Conservation (phyloP, 1,140 invertebrate species). For the Pentalonia nigronervosa region DNA sequence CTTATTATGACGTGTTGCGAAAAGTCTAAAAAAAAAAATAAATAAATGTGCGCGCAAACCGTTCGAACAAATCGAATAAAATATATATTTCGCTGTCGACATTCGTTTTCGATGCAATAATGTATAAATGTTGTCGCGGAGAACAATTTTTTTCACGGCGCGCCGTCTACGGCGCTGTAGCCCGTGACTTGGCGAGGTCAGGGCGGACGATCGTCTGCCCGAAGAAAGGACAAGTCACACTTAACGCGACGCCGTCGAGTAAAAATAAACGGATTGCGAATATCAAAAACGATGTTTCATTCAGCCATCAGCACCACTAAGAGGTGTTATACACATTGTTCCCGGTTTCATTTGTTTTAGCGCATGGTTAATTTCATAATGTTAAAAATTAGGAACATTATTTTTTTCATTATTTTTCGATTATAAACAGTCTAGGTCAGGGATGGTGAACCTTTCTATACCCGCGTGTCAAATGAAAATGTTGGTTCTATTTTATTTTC, state of each 20-base stretch:
- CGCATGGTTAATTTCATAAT: too few species aligned
- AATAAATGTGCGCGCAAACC: background rate
- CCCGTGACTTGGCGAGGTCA: background rate
- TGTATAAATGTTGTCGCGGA: background rate
- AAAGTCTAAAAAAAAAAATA: background rate
- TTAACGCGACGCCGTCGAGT: background rate
- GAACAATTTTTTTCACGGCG: background rate
- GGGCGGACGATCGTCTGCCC: background rate
- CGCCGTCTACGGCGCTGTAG: background rate
- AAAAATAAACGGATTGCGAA: background rate
- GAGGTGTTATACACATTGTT: background rate
- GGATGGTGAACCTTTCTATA: too few species aligned
- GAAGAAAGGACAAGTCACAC: background rate
- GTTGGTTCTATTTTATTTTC: too few species aligned
- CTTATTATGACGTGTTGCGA: background rate
- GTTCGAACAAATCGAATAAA: background rate
- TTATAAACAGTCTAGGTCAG: too few species aligned
- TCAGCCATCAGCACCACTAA: background rate
- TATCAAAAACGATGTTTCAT: background rate
- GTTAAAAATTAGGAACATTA: too few species aligned
- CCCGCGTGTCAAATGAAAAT: too few species aligned
- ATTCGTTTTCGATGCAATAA: constrained; percentile 3
- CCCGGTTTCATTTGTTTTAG: background rate
- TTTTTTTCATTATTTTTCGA: too few species aligned
- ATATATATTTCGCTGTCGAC: background rate